phyloP scores from a whole-genome alignment of 2,797 vertebrate species.

The Pteropus rufus region DNA sequence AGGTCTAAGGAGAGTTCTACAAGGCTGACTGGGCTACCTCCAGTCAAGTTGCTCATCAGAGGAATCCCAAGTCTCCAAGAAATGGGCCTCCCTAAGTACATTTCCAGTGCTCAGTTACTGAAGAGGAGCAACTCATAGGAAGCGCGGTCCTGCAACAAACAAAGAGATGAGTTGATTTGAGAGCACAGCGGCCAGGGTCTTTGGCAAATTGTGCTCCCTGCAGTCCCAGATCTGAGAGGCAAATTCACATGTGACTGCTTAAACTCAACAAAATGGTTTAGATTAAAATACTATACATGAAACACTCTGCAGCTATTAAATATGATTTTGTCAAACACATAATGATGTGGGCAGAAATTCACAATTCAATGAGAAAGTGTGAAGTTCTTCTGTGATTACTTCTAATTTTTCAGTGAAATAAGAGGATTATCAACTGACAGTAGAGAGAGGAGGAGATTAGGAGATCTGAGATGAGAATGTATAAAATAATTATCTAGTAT shows the following conservation, averaged over 20 bases:
- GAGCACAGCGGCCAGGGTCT: background rate
- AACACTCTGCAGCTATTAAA: background rate
- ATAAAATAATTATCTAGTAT: constrained; percentile 13
- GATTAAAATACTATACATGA: background rate
- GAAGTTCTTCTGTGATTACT: background rate
- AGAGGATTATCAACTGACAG: background rate
- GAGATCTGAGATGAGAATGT: background rate
- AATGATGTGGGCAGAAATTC: background rate
- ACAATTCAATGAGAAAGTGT: background rate
- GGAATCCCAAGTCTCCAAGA: background rate
- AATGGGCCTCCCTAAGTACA: background rate
- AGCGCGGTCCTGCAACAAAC: background rate
- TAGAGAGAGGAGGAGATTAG: background rate
- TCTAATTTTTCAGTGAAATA: constrained; percentile 34
- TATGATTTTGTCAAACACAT: background rate
- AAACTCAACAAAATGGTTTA: background rate
- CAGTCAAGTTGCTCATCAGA: background rate
- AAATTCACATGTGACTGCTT: background rate
- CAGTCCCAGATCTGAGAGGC: background rate
- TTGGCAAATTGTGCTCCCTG: background rate
- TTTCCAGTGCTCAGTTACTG: background rate
- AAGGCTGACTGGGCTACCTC: background rate
- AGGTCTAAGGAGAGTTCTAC: background rate
- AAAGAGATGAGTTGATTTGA: background rate
- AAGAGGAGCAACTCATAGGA: background rate